Percentiles rank a stretch among this genome's conserved stretches.
Conservation (phyloP, 2,113 vertebrate genomes). For the Cettia cetti region DNA sequence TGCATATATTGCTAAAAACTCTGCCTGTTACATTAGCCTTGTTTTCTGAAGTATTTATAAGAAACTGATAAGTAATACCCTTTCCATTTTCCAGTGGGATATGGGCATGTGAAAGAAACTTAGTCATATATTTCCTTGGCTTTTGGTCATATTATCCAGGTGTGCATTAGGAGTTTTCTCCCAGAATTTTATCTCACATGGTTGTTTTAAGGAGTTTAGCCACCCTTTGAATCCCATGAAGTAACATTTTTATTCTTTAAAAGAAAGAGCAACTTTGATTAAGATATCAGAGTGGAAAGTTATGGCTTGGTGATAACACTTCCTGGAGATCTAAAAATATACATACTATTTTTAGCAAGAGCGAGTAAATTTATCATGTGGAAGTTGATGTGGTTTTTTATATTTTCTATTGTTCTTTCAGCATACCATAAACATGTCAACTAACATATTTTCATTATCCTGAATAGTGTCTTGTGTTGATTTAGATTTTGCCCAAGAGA, state of each 20-base stretch:
- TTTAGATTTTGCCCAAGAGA: background rate
- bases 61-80: background rate
- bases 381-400: background rate
- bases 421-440: background rate
- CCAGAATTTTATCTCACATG: background rate
- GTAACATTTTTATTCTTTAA: background rate
- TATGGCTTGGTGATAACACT: background rate
- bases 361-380: background rate
- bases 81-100: background rate
- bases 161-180: fast-evolving
- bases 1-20: background rate
- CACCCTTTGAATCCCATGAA: background rate
- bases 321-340: background rate
- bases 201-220: background rate
- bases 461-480: background rate
- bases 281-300: background rate
- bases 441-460: background rate
- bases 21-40: background rate
- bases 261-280: background rate
- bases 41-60: background rate
- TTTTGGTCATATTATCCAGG: background rate
- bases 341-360: background rate
- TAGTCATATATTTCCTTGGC: background rate
- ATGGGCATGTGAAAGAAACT: background rate
- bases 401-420: background rate